phyloP scores from a whole-genome alignment of 1,140 invertebrate genomes.

The Leguminivora glycinivorella region DNA sequence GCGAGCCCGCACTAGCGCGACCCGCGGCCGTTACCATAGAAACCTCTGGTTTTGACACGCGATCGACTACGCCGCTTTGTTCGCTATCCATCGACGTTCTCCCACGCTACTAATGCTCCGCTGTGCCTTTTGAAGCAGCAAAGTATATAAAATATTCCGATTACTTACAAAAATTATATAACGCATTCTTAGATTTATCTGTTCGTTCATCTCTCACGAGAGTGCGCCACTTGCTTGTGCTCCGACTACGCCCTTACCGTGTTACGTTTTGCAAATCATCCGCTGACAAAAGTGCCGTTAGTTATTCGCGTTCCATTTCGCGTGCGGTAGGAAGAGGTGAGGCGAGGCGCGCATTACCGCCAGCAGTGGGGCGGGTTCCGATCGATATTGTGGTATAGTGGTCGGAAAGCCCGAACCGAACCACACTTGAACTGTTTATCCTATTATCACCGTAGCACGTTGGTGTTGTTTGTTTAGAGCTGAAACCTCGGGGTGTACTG shows the following conservation, averaged over 20 bases:
- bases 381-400: constrained; percentile 61
- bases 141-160: constrained; percentile 38
- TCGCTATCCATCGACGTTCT: constrained; percentile 37
- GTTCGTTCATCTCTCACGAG: constrained; percentile 72
- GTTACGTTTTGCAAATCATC: constrained; percentile 59
- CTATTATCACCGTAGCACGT: constrained; percentile 38
- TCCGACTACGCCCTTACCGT: constrained; percentile 64
- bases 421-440: constrained; percentile 56
- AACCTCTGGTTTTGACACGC: neutral
- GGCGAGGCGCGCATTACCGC: constrained; percentile 34
- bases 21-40: constrained; percentile 50
- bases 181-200: constrained; percentile 58
- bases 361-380: constrained; percentile 63
- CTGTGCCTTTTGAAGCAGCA: constrained; percentile 29
- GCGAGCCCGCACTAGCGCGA: constrained; percentile 68
- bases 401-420: constrained; percentile 61
- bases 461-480: constrained; percentile 36
- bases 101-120: neutral
- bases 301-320: constrained; percentile 53
- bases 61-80: constrained; percentile 8
- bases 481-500: constrained; percentile 7
- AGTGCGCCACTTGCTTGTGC: constrained; percentile 71
- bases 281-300: constrained; percentile 46
- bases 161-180: constrained; percentile 21
- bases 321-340: constrained; percentile 40